Percentiles rank a stretch among this genome's conserved stretches.
Conservation (phyloP, 2,888 invertebrate species). For the Cephus pulcher region DNA sequence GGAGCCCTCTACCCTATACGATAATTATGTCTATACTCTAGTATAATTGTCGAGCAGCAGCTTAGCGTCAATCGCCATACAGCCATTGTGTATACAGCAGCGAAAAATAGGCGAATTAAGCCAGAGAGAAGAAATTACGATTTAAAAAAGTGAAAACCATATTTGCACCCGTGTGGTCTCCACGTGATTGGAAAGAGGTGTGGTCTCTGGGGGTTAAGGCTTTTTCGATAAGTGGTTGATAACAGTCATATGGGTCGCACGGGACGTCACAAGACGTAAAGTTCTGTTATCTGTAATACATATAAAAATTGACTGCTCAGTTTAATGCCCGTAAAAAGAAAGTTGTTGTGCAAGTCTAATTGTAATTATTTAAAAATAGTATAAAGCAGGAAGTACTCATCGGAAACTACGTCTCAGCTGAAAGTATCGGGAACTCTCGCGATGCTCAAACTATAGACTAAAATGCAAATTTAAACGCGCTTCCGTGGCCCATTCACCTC, state of each 20-base stretch:
- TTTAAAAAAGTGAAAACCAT: too few species aligned
- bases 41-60: too few species aligned
- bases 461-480: conserved; percentile 47
- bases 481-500: conserved; percentile 36
- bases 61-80: too few species aligned
- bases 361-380: neutral
- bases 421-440: neutral
- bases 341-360: neutral
- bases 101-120: too few species aligned
- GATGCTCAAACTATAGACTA: conserved; percentile 30
- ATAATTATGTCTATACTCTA: too few species aligned
- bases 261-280: neutral
- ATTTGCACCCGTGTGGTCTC: too few species aligned
- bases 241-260: neutral
- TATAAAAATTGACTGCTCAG: neutral
- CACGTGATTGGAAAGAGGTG: too few species aligned
- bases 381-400: neutral
- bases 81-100: too few species aligned
- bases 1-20: too few species aligned
- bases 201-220: too few species aligned
- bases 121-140: too few species aligned
- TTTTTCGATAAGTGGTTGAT: neutral
- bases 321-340: neutral
- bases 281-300: neutral
- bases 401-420: neutral